phyloP scores from a whole-genome alignment of 2,888 invertebrate species.

The Cheilosia vulpina region DNA sequence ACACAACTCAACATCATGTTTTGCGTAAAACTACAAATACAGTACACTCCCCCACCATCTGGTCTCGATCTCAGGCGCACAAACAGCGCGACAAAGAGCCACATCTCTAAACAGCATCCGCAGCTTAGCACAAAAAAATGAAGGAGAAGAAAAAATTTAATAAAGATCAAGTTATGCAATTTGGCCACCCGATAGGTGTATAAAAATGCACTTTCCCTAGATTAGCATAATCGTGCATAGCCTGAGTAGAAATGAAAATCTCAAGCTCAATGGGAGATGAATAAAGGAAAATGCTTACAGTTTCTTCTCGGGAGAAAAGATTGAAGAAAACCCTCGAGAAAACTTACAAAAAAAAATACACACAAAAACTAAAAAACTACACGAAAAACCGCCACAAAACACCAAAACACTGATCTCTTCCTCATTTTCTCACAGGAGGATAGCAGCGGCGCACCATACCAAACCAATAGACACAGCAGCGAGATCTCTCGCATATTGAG shows the following conservation, averaged over 20 bases:
- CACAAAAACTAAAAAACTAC: constrained; percentile 73
- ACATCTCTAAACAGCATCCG: constrained; percentile 13
- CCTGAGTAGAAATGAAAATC: constrained; percentile 75
- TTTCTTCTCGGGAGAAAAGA: constrained; percentile 72
- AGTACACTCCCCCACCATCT: constrained; percentile 21
- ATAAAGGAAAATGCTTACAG: constrained; percentile 73
- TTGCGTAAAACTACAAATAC: constrained; percentile 69
- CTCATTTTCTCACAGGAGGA: constrained; percentile 74
- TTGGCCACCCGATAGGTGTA: constrained; percentile 75
- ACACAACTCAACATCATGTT: constrained; percentile 70
- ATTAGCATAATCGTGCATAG: constrained; percentile 76
- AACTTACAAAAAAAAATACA: constrained; percentile 48
- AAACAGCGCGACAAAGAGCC: constrained; percentile 52
- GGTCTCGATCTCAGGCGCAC: not conserved
- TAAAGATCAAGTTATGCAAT: constrained; percentile 76
- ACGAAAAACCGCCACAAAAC: constrained; percentile 73
- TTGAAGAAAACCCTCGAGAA: constrained; percentile 73
- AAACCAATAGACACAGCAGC: constrained; percentile 19
- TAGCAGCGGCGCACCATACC: constrained; percentile 40
- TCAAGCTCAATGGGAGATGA: constrained; percentile 75
- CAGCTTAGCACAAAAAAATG: not conserved
- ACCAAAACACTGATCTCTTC: constrained; percentile 74
- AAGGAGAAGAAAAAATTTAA: constrained; percentile 55
- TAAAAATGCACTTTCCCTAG: constrained; percentile 76
- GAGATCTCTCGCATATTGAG: constrained; percentile 61